Evolutionary conservation across 1,140 invertebrate genomes (phyloP).

Genomic region (Drosophila nebulosa): DNA sequence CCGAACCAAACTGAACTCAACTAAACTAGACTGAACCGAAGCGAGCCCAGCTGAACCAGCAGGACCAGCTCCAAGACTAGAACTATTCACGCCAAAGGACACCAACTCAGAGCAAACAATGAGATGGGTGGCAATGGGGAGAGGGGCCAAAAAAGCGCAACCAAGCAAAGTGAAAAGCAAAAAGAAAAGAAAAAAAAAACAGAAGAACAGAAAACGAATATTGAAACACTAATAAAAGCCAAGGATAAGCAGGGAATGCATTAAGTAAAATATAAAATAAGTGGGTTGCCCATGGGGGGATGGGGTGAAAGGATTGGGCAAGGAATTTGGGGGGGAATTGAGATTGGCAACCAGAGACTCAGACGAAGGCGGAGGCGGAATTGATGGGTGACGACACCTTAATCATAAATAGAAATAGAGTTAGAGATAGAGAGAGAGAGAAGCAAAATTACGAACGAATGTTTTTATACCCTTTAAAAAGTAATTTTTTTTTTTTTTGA

Average conservation of each 20-base stretch:
- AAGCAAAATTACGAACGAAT: too few species aligned
- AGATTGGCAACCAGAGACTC: background rate
- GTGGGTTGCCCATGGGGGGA: slow-evolving; percentile 24
- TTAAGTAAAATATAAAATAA: slow-evolving; percentile 79
- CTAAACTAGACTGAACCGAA: slow-evolving; percentile 8
- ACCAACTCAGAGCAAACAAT: slow-evolving; percentile 29
- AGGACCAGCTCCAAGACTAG: slow-evolving; percentile 37
- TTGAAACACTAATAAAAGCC: slow-evolving; percentile 78
- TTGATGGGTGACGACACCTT: too few species aligned
- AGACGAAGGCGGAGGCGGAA: too few species aligned
- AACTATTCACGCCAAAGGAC: slow-evolving; percentile 13
- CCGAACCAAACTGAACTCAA: background rate
- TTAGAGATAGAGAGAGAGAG: too few species aligned
- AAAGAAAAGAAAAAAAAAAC: too few species aligned
- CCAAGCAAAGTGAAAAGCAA: slow-evolving; percentile 74
- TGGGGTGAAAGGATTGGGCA: slow-evolving; percentile 4
- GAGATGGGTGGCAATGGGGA: too few species aligned
- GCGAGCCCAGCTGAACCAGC: slow-evolving; percentile 13
- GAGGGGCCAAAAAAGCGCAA: slow-evolving; percentile 67
- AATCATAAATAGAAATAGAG: too few species aligned
- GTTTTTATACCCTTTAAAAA: too few species aligned
- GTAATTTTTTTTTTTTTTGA: too few species aligned
- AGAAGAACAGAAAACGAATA: slow-evolving; percentile 35
- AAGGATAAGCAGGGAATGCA: slow-evolving; percentile 78
- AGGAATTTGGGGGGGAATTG: slow-evolving; percentile 4